A percentile compares a stretch with the other conserved stretches of the same genome.
phyloP scores from a whole-genome alignment of 2,797 vertebrate species.

The Australoheros facetus region DNA sequence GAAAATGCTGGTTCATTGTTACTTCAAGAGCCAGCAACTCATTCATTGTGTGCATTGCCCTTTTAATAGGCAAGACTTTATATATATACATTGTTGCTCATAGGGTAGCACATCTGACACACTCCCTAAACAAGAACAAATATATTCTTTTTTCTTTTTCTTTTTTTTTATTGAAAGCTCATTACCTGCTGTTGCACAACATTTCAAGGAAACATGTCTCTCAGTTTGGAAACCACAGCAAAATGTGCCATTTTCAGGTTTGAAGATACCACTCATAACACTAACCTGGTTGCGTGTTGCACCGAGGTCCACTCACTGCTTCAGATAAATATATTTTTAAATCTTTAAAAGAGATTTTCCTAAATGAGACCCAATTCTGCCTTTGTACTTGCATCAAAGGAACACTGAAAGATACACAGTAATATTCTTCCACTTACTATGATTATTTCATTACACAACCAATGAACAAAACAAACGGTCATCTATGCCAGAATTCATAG shows the following conservation, averaged over 20 bases:
- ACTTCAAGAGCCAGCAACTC: background rate
- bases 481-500: constrained; percentile 7
- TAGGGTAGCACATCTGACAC: background rate
- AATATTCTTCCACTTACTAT: background rate
- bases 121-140: background rate
- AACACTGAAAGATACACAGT: background rate
- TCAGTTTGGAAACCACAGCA: background rate
- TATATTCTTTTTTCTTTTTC: background rate
- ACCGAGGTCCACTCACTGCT: background rate
- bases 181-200: background rate
- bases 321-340: background rate
- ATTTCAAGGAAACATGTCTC: background rate
- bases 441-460: background rate
- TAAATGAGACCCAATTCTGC: background rate
- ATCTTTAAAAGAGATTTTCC: background rate
- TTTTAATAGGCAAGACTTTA: no score
- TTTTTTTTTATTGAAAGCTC: background rate
- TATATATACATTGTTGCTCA: no score
- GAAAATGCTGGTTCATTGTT: background rate
- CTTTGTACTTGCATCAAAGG: background rate
- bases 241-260: background rate
- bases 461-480: constrained; percentile 17
- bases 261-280: background rate
- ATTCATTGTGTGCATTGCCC: background rate
- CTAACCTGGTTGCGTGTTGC: background rate